Evolutionary conservation across 2,797 vertebrate genomes (phyloP).

Genomic region (Merluccius polli): DNA sequence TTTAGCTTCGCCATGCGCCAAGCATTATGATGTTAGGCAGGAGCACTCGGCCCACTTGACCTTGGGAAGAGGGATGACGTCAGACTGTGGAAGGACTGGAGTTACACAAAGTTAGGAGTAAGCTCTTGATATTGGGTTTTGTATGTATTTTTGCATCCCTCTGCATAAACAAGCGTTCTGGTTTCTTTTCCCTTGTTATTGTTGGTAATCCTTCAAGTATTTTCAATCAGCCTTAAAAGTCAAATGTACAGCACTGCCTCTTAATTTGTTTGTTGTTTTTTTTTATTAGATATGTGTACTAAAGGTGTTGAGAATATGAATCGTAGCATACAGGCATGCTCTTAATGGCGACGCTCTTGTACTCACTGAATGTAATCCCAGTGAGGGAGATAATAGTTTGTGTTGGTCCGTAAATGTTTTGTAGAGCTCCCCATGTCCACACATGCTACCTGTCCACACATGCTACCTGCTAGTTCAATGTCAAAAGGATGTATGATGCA

Average conservation of each 20-base stretch:
- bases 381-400: background rate
- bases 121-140: background rate
- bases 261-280: background rate
- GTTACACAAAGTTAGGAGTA: background rate
- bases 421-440: slow-evolving; percentile 27
- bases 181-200: background rate
- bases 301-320: slow-evolving; percentile 17
- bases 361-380: background rate
- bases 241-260: slow-evolving; percentile 4
- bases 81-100: background rate
- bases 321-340: slow-evolving; percentile 28
- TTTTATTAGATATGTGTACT: background rate
- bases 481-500: background rate
- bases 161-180: background rate
- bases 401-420: slow-evolving; percentile 14
- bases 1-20: slow-evolving; percentile 22
- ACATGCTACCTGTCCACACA: background rate
- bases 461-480: background rate
- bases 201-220: background rate
- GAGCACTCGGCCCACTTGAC: background rate
- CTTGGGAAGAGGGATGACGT: background rate
- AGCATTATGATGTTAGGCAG: slow-evolving; percentile 31
- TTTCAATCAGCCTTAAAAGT: background rate
- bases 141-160: background rate
- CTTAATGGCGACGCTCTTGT: background rate